Conservation (phyloP, 1,140 invertebrate species). For the Acyrthosiphon pisum region DNA sequence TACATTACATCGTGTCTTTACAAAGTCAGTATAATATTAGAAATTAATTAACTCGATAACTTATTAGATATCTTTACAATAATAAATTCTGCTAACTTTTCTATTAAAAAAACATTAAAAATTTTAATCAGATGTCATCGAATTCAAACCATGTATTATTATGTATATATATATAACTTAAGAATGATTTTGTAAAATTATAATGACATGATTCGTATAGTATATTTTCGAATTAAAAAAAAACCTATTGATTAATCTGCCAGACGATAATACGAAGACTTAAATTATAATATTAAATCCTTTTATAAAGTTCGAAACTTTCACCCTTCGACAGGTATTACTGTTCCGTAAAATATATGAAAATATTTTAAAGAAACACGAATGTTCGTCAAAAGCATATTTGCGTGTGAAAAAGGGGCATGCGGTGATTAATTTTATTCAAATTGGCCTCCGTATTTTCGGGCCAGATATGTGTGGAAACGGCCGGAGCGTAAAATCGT, state of each 20-base stretch:
- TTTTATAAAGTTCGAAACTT: constrained; percentile 15
- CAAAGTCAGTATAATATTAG: background rate
- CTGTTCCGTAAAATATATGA: background rate
- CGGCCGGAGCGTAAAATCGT: constrained; percentile 52
- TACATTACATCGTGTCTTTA: background rate
- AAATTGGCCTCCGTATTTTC: constrained; percentile 48
- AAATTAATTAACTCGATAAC: constrained; percentile 15
- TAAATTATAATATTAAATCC: constrained; percentile 7
- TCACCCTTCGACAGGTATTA: background rate
- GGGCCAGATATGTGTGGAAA: constrained; percentile 11
- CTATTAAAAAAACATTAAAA: background rate
- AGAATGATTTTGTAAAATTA: background rate
- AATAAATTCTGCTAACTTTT: background rate
- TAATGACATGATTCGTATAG: background rate
- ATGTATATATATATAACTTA: background rate
- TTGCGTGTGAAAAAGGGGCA: constrained; percentile 45
- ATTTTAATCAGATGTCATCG: background rate
- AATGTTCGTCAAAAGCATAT: constrained; percentile 26
- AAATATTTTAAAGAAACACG: constrained; percentile 15
- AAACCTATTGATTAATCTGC: background rate
- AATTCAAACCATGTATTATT: background rate
- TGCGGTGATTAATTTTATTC: constrained; percentile 54
- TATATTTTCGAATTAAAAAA: background rate
- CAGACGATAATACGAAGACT: background rate
- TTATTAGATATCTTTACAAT: background rate